Percentiles rank a stretch among this genome's conserved stretches.
These are phyloP conservation scores for Sebastes hopkinsi DNA, from an alignment of 2,797 vertebrate genomes.

Conservation along the genomic window DNA sequence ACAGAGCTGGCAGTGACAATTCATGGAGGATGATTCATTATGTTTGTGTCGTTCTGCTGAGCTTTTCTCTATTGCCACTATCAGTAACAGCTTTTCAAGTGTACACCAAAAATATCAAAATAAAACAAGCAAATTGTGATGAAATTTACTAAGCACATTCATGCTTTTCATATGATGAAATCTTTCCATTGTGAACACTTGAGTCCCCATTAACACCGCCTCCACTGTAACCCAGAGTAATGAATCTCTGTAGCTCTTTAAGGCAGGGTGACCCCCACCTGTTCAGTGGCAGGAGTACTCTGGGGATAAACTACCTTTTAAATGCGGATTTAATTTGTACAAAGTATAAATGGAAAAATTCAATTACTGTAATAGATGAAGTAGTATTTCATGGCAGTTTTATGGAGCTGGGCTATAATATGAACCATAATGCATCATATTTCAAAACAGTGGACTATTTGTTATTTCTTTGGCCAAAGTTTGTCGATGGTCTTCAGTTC, in stretches of 20 bases:
- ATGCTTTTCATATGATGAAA: not conserved
- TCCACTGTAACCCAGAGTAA: constrained; percentile 5
- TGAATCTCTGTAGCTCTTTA: constrained; percentile 1
- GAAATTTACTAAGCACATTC: not conserved
- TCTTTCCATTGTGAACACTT: not conserved
- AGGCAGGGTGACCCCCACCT: not conserved
- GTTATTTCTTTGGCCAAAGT: not conserved
- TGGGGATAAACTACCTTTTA: constrained; percentile 1
- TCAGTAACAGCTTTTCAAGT: not conserved
- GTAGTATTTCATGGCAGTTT: not conserved
- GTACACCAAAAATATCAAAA: not conserved
- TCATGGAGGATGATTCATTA: not conserved
- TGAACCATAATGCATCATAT: not conserved
- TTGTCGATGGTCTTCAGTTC: not conserved
- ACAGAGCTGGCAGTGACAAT: not conserved
- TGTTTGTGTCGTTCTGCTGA: not conserved
- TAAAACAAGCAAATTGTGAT: not conserved
- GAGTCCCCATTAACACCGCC: not conserved
- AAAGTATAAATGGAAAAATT: not conserved
- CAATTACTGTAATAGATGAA: not conserved
- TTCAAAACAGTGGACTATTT: not conserved
- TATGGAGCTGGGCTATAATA: not conserved
- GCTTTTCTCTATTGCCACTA: not conserved
- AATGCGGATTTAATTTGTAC: constrained; percentile 10
- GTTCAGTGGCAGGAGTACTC: not conserved